Evolutionary conservation across 53 echinoderm and acorn worm species (phyloP).

Genomic region (Crossaster papposus): DNA sequence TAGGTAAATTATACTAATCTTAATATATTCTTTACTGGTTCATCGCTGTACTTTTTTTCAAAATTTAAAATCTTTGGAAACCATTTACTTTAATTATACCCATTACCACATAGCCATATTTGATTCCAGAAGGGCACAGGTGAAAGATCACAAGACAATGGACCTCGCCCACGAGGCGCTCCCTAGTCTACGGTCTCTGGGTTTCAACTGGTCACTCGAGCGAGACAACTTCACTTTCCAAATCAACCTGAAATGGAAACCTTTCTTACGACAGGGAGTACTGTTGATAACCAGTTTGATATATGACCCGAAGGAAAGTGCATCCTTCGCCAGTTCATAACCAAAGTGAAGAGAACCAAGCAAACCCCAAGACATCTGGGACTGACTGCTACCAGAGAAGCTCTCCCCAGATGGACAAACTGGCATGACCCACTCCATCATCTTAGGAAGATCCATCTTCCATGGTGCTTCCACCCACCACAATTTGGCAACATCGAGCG

Average conservation of each 20-base stretch:
- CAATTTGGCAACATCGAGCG: constrained; percentile 3
- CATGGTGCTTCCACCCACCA: no score
- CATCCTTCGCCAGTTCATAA: no score
- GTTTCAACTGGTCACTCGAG: background rate
- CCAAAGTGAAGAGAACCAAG: background rate
- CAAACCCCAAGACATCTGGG: constrained; percentile 12
- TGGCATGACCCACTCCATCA: no score
- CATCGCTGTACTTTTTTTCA: no score
- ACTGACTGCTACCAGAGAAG: background rate
- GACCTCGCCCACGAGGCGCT: background rate
- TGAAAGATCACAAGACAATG: background rate
- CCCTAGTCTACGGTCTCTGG: background rate
- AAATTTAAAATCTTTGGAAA: no score
- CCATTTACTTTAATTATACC: no score
- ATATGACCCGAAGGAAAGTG: constrained; percentile 46
- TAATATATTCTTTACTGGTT: no score
- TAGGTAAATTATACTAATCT: no score
- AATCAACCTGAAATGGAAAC: constrained; percentile 41
- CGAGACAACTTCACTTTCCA: constrained; percentile 28
- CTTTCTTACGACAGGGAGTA: constrained; percentile 35
- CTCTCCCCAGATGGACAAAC: background rate
- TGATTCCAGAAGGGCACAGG: no score
- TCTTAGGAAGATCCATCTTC: background rate
- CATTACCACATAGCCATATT: no score
- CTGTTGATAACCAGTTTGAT: constrained; percentile 52